Conservation (phyloP, 1,140 invertebrate species). For the Tachypleus tridentatus region DNA sequence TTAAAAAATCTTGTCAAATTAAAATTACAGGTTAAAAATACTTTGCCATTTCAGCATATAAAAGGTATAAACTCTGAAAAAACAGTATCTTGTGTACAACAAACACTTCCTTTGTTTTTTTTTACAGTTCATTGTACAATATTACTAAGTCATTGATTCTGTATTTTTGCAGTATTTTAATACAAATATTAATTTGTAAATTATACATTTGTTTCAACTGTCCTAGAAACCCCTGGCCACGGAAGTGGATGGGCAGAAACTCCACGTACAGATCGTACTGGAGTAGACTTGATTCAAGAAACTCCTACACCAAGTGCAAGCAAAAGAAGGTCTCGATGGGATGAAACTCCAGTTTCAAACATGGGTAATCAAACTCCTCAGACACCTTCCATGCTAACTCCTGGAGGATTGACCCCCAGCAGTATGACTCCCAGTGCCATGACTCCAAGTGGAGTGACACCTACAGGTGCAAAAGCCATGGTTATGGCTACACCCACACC, state of each 20-base stretch:
- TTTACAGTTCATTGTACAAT: too few species aligned
- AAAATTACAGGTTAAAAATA: too few species aligned
- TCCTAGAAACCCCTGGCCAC: slow-evolving; percentile 80
- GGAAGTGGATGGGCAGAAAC: slow-evolving; percentile 95
- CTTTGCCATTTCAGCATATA: too few species aligned
- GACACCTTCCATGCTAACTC: slow-evolving; percentile 48
- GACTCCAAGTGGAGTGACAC: slow-evolving; percentile 69
- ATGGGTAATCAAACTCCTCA: slow-evolving; percentile 41
- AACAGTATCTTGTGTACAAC: too few species aligned
- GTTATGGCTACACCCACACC: slow-evolving; percentile 94
- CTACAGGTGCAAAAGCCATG: slow-evolving; percentile 93
- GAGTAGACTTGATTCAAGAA: slow-evolving; percentile 69
- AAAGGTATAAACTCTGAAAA: too few species aligned
- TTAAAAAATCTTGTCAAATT: too few species aligned
- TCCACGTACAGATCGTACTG: slow-evolving; percentile 72
- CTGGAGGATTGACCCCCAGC: slow-evolving; percentile 33
- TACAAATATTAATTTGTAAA: too few species aligned
- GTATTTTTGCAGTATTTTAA: too few species aligned
- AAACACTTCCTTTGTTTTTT: too few species aligned
- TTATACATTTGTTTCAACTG: slow-evolving; percentile 5
- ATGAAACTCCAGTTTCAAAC: slow-evolving; percentile 68
- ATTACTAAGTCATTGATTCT: too few species aligned
- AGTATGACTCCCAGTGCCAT: slow-evolving; percentile 32
- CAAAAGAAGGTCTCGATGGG: slow-evolving; percentile 88
- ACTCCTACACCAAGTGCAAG: slow-evolving; percentile 81